Evolutionary conservation across 2,113 vertebrate species (phyloP), one percentile per base, ranked within the genome.

Genomic region (Oenanthe oenanthe): DNA sequence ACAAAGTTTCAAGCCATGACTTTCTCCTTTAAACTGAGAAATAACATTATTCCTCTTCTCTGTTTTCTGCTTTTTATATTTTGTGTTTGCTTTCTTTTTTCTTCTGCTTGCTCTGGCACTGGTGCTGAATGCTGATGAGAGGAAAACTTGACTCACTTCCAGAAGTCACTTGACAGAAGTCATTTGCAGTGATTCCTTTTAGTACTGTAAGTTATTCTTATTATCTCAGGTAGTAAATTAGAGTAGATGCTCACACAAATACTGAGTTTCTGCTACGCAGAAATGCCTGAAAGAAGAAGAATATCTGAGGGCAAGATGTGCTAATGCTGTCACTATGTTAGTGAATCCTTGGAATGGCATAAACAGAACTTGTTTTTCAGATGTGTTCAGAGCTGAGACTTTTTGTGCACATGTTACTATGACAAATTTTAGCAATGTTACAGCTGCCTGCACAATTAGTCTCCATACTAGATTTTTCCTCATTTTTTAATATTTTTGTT

Each of bases 71-170:
- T 92, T 93, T 60, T 66, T 92, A 56, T 60, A 29, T 80, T 95
- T 76, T 92, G 60, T 91, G 20, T 95, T 97, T 90, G 76, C 56
- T 92, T 96, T 76, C 56, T 68, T 89, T 38, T 57, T 92, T 22
- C 57, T 93, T 89, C 43, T 78, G 61, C 86, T 97, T 95, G 63
- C 77, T 83, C 7, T 74, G 45, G 62, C 20, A 54, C 70, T 89
- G 70, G 76, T 79, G 60, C 60, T 95, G 97, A 97, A 97, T 97
- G 86, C 73, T 40, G 68, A 96, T 95, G 92, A 93, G 90, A 85
- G 42, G 50, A 40, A 95, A 93, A 51, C 65, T 73, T 97, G 95
- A 77, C 48, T 89, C 50, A 53, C 20, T 91, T 96, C 88, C 88
- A 97, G 34, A 36, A 36, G 34, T 36, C 34, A 36, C 34, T 36